Evolutionary conservation across 2,888 invertebrate genomes (phyloP).

Genomic region (Caenorhabditis macrosperma): DNA sequence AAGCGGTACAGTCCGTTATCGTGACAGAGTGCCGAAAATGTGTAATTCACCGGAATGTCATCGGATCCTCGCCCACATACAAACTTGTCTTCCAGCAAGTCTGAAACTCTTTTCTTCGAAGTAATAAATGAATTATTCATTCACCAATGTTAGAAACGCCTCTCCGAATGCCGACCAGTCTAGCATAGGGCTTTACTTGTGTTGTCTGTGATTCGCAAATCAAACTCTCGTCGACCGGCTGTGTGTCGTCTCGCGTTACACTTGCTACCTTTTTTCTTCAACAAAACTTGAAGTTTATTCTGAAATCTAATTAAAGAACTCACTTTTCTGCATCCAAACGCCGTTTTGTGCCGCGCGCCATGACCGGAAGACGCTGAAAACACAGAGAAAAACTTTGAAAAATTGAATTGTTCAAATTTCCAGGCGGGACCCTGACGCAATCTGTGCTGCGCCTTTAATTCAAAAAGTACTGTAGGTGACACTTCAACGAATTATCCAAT

Average conservation of each 20-base stretch:
- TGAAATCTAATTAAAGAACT: background rate
- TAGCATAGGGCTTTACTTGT: constrained; percentile 21
- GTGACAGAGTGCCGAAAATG: constrained; percentile 14
- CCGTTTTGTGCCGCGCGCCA: constrained; percentile 34
- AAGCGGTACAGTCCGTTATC: constrained; percentile 38
- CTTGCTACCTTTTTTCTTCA: constrained; percentile 1
- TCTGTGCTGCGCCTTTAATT: constrained; percentile 11
- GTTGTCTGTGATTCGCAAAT: constrained; percentile 24
- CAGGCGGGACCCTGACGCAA: constrained; percentile 9
- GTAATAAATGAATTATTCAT: background rate
- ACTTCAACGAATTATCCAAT: background rate
- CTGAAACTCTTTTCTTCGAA: constrained; percentile 42
- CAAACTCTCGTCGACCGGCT: constrained; percentile 41
- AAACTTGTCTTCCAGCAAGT: constrained; percentile 41
- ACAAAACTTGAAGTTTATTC: constrained; percentile 7
- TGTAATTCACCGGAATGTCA: constrained; percentile 24
- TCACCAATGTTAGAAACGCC: constrained; percentile 46
- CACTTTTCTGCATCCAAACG: constrained; percentile 12
- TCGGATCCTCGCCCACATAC: constrained; percentile 51
- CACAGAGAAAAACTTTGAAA: background rate
- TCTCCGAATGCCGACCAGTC: constrained; percentile 36
- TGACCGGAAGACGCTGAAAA: constrained; percentile 9
- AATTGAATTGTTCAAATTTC: constrained; percentile 2
- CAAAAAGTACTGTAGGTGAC: background rate
- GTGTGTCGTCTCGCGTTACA: constrained; percentile 47